phyloP scores from a whole-genome alignment of 2,797 vertebrate genomes.

The Alcedo atthis region DNA sequence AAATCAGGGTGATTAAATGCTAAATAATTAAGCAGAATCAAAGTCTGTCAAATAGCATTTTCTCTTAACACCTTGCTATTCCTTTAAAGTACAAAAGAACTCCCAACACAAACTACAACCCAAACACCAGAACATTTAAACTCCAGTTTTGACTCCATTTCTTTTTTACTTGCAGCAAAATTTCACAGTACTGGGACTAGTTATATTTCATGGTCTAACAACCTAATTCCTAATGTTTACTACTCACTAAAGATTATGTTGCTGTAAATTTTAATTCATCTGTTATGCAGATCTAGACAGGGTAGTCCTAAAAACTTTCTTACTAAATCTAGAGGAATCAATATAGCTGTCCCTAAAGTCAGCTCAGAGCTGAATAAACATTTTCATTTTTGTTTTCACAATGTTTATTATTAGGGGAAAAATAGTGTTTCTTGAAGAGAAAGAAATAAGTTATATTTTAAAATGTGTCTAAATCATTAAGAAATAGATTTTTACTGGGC shows the following conservation, averaged over 20 bases:
- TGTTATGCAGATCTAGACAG: slow-evolving; percentile 2
- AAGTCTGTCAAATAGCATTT: slow-evolving; percentile 36
- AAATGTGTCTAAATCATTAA: not conserved
- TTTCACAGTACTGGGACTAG: slow-evolving; percentile 25
- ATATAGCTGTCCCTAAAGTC: not conserved
- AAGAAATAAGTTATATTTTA: not conserved
- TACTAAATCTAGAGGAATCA: slow-evolving; percentile 4
- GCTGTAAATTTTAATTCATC: slow-evolving; percentile 33
- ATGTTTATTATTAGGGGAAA: not conserved
- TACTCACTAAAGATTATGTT: not conserved
- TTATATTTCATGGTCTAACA: slow-evolving; percentile 18
- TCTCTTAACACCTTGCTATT: slow-evolving; percentile 32
- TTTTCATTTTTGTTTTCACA: not conserved
- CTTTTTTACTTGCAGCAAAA: slow-evolving; percentile 15
- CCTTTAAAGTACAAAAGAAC: slow-evolving; percentile 26
- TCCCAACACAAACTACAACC: no score
- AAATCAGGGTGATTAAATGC: slow-evolving; percentile 57
- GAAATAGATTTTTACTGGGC: not conserved
- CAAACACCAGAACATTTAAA: not conserved
- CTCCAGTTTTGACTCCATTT: slow-evolving; percentile 3
- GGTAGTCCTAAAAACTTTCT: not conserved
- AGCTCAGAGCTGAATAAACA: not conserved
- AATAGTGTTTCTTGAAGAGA: not conserved
- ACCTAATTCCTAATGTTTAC: slow-evolving; percentile 20
- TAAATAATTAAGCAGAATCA: slow-evolving; percentile 52